Evolutionary conservation across 2,888 invertebrate species (phyloP).

Genomic region (Drosophila limbata): DNA sequence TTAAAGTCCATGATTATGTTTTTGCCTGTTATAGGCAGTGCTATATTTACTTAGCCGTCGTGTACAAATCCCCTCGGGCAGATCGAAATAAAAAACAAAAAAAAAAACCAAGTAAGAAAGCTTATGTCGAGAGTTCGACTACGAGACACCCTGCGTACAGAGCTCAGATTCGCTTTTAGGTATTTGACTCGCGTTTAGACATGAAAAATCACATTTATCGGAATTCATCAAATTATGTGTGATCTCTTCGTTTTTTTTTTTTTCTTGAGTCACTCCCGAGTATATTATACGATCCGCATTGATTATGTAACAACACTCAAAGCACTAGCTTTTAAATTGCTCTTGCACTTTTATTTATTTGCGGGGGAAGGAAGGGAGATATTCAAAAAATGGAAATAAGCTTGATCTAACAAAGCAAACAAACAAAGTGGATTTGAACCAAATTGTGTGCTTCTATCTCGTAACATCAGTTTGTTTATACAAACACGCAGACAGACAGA

Average conservation of each 20-base stretch:
- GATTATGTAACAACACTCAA: not conserved
- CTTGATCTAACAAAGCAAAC: not conserved
- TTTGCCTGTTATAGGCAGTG: constrained; percentile 19
- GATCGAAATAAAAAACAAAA: constrained; percentile 17
- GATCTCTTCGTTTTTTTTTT: not conserved
- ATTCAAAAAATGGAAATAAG: not conserved
- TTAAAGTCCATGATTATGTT: constrained; percentile 62
- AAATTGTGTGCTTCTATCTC: not conserved
- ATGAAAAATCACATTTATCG: no score
- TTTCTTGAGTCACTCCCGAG: not conserved
- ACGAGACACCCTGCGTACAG: not conserved
- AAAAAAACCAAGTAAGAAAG: no score
- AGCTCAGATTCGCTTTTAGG: no score
- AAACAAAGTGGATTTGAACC: not conserved
- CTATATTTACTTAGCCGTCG: constrained; percentile 14
- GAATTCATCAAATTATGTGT: no score
- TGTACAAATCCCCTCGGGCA: constrained; percentile 37
- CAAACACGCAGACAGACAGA: no score
- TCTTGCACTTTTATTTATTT: not conserved
- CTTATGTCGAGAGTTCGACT: not conserved
- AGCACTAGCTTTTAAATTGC: no score
- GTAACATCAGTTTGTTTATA: not conserved
- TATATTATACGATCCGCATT: not conserved
- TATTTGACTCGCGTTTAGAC: no score
- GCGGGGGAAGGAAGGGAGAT: not conserved